phyloP scores from a whole-genome alignment of 2,888 invertebrate species.

The Diplazon laetatorius region DNA sequence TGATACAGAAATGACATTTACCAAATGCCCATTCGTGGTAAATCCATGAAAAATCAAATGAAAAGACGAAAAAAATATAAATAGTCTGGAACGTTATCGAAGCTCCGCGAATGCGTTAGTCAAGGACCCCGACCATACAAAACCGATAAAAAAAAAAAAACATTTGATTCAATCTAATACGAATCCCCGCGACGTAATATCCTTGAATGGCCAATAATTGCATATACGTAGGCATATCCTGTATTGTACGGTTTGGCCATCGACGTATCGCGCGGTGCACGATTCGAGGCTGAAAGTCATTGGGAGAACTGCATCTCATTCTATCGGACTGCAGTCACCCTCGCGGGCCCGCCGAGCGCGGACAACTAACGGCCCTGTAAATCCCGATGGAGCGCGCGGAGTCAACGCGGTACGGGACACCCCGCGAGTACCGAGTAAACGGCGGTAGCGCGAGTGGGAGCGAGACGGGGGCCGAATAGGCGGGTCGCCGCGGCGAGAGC shows the following conservation, averaged over 20 bases:
- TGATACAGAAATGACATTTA: too few relatives aligned
- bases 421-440: slow-evolving; percentile 35
- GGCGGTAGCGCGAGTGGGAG: slow-evolving; percentile 64
- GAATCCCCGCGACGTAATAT: slow-evolving; percentile 3
- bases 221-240: not conserved
- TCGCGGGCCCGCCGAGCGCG: slow-evolving; percentile 41
- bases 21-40: too few relatives aligned
- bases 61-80: not conserved
- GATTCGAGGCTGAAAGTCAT: slow-evolving; percentile 23
- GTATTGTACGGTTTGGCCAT: slow-evolving; percentile 8
- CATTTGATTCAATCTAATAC: slow-evolving; percentile 10
- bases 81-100: too few relatives aligned
- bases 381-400: slow-evolving; percentile 55
- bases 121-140: too few relatives aligned
- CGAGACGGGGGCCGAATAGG: slow-evolving; percentile 71
- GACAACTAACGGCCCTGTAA: slow-evolving; percentile 60
- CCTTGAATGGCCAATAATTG: slow-evolving; percentile 9
- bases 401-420: slow-evolving; percentile 52
- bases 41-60: slow-evolving; percentile 7
- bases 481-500: slow-evolving; percentile 60
- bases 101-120: too few relatives aligned
- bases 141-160: not conserved
- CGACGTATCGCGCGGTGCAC: slow-evolving; percentile 12
- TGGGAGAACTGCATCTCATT: slow-evolving; percentile 26
- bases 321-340: slow-evolving; percentile 31